These are phyloP conservation scores for Cheilosia vernalis DNA, from an alignment of 2,888 invertebrate species.

Conservation along the genomic window DNA sequence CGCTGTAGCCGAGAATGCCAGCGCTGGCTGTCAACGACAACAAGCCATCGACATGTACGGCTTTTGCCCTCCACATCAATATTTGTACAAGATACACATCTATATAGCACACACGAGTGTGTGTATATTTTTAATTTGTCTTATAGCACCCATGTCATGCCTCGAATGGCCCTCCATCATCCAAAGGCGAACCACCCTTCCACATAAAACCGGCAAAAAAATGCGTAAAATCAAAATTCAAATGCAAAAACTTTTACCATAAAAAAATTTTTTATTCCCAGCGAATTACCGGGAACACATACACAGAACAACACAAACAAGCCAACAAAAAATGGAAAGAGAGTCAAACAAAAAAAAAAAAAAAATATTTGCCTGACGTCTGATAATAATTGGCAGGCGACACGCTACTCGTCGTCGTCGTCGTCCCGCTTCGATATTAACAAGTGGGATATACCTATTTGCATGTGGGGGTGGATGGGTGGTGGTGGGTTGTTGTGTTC, in stretches of 20 bases:
- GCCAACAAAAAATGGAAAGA: background rate
- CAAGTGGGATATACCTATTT: constrained; percentile 49
- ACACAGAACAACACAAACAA: constrained; percentile 14
- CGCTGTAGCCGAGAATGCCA: constrained; percentile 19
- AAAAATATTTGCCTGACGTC: constrained; percentile 50
- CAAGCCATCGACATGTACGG: constrained; percentile 24
- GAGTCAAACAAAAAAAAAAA: constrained; percentile 36
- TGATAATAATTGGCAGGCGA: constrained; percentile 66
- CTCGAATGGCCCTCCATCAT: constrained; percentile 18
- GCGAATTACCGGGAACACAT: constrained; percentile 49
- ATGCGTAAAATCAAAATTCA: constrained; percentile 67
- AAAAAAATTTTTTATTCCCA: constrained; percentile 58
- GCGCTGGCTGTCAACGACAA: constrained; percentile 28
- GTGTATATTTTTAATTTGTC: constrained; percentile 65
- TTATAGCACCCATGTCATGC: constrained; percentile 57
- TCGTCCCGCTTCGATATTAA: constrained; percentile 28
- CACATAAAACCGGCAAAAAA: constrained; percentile 26
- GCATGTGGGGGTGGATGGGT: constrained; percentile 26
- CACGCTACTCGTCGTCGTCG: constrained; percentile 25
- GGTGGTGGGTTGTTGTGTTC: constrained; percentile 11
- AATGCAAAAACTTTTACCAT: constrained; percentile 66
- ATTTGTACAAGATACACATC: constrained; percentile 35
- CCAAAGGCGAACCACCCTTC: background rate
- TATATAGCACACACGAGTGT: constrained; percentile 4
- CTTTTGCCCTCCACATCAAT: constrained; percentile 48